These are phyloP conservation scores for Gallinago jamesoni DNA, from an alignment of 2,113 vertebrate genomes.

Conservation along the genomic window DNA sequence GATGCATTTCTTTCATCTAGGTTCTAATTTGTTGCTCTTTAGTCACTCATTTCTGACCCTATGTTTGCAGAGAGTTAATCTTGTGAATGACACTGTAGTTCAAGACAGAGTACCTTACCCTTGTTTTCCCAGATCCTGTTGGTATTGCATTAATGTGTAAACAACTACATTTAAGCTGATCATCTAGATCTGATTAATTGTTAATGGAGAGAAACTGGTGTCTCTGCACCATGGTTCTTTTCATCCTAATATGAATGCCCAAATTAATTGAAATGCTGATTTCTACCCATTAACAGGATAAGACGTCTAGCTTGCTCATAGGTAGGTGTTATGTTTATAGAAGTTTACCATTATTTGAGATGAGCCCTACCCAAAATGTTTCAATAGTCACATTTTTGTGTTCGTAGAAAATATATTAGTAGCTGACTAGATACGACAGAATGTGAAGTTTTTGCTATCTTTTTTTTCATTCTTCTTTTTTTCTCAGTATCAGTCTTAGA, in stretches of 20 bases:
- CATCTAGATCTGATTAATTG: neutral
- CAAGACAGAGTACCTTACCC: neutral
- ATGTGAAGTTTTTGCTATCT: neutral
- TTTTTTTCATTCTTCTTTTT: neutral
- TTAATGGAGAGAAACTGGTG: neutral
- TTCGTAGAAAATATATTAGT: neutral
- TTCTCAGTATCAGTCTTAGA: conserved; percentile 85
- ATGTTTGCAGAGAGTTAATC: neutral
- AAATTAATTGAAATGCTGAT: neutral
- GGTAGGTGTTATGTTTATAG: neutral
- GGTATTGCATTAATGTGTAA: neutral
- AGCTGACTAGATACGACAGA: neutral
- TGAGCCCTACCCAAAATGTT: neutral
- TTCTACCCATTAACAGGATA: neutral
- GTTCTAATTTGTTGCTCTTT: neutral
- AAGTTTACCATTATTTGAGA: neutral
- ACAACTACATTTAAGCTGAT: neutral
- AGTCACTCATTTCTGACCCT: neutral
- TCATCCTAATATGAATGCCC: neutral
- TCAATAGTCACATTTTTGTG: neutral
- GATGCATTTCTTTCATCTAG: neutral
- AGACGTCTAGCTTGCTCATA: neutral
- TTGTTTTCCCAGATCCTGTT: neutral
- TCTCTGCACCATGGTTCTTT: neutral
- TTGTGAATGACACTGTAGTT: neutral